A percentile compares a stretch with the other conserved stretches of the same genome.
Evolutionary conservation across 2,113 vertebrate genomes (phyloP).

Genomic region (Pandion haliaetus): DNA sequence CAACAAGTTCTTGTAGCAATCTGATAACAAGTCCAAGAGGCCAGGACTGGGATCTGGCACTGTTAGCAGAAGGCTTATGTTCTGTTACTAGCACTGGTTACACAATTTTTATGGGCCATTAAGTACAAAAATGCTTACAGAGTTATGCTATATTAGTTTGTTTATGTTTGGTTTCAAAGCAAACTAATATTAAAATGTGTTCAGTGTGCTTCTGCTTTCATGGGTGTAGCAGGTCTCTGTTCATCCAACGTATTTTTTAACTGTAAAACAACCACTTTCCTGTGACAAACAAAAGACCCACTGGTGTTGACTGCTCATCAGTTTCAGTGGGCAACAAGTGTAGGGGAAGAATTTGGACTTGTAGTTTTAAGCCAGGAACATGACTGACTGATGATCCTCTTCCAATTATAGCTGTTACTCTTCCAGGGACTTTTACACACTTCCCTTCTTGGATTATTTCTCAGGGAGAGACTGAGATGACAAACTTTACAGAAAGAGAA

Average conservation of each 20-base stretch:
- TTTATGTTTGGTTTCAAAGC: neutral
- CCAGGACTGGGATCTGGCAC: neutral
- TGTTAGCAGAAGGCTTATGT: neutral
- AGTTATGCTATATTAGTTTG: neutral
- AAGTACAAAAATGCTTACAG: neutral
- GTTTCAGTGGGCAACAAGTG: neutral
- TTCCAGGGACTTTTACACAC: neutral
- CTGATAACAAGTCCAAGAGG: neutral
- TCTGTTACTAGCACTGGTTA: neutral
- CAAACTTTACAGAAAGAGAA: neutral
- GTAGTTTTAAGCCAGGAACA: neutral
- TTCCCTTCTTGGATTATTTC: neutral
- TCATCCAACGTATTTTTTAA: accelerated
- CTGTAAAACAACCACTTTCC: neutral
- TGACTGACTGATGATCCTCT: neutral
- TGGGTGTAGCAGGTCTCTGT: neutral
- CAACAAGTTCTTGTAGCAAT: accelerated
- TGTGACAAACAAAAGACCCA: neutral
- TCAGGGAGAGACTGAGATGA: neutral
- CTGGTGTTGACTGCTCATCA: neutral
- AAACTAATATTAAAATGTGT: neutral
- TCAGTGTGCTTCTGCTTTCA: neutral
- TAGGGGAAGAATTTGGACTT: neutral
- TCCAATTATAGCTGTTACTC: neutral
- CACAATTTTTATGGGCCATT: neutral